phyloP scores from a whole-genome alignment of 1,140 invertebrate genomes.

The Formica selysi region DNA sequence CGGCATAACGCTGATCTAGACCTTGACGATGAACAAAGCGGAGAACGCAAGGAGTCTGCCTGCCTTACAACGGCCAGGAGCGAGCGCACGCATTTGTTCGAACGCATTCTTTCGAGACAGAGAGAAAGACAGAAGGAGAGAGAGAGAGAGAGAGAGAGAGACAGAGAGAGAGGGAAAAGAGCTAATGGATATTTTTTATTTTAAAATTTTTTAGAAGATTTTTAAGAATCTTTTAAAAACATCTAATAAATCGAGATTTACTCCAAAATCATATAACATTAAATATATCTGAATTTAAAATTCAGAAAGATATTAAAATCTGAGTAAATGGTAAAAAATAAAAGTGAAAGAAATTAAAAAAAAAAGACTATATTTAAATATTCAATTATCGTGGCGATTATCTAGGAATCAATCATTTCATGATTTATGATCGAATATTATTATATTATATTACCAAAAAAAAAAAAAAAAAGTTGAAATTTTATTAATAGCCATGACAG shows the following conservation, averaged over 20 bases:
- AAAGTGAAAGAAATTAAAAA: not conserved
- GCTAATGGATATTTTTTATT: too few species aligned
- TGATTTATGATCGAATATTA: not conserved
- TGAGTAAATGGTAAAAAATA: not conserved
- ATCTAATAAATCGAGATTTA: not conserved
- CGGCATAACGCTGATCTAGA: constrained; percentile 43
- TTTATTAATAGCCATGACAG: not conserved
- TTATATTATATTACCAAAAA: not conserved
- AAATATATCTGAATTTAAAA: not conserved
- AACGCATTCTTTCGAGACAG: too few species aligned
- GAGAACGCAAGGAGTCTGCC: not conserved
- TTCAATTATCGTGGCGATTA: not conserved
- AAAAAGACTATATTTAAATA: constrained; percentile 8
- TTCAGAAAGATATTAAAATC: not conserved
- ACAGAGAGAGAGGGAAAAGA: too few species aligned
- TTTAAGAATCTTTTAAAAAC: not conserved
- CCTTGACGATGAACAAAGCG: constrained; percentile 54
- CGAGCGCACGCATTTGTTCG: too few species aligned
- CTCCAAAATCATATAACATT: too few species aligned
- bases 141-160: too few species aligned
- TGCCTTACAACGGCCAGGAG: not conserved
- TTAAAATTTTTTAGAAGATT: not conserved
- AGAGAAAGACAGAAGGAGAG: too few species aligned
- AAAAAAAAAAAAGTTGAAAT: too few species aligned
- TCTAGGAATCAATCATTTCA: not conserved